Evolutionary conservation across 2,797 vertebrate species (phyloP).

Genomic region (Chrosomus eos): DNA sequence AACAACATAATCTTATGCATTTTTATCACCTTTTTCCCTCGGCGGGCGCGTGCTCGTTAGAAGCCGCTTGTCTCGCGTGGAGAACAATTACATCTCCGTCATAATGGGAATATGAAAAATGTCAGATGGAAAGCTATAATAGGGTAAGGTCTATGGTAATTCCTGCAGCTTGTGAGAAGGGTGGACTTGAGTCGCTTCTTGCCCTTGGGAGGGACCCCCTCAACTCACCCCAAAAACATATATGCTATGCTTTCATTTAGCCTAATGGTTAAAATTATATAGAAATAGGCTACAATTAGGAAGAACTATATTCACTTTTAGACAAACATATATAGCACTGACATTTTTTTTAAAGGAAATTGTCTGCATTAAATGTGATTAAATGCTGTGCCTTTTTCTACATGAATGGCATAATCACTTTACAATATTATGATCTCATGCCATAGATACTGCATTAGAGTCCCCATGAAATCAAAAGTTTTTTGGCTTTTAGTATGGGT

Average conservation of each 20-base stretch:
- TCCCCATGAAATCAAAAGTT: no score
- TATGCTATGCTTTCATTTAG: background rate
- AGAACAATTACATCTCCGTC: slow-evolving; percentile 63
- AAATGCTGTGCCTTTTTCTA: background rate
- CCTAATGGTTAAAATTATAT: background rate
- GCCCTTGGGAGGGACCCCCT: background rate
- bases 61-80: slow-evolving; percentile 57
- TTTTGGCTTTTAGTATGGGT: no score
- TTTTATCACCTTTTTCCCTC: slow-evolving; percentile 73
- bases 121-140: slow-evolving; percentile 48
- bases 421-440: background rate
- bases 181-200: slow-evolving; percentile 24
- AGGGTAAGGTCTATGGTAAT: slow-evolving; percentile 44
- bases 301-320: background rate
- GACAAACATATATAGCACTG: background rate
- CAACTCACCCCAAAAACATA: background rate
- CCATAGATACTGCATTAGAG: background rate
- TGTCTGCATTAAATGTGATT: background rate
- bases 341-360: background rate
- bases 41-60: slow-evolving; percentile 59
- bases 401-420: background rate
- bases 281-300: background rate
- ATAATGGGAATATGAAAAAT: slow-evolving; percentile 63
- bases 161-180: slow-evolving; percentile 39
- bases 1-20: slow-evolving; percentile 78